A percentile compares a stretch with the other conserved stretches of the same genome.
Conservation (phyloP, 2,113 vertebrate genomes). For the Scatophagus argus region DNA sequence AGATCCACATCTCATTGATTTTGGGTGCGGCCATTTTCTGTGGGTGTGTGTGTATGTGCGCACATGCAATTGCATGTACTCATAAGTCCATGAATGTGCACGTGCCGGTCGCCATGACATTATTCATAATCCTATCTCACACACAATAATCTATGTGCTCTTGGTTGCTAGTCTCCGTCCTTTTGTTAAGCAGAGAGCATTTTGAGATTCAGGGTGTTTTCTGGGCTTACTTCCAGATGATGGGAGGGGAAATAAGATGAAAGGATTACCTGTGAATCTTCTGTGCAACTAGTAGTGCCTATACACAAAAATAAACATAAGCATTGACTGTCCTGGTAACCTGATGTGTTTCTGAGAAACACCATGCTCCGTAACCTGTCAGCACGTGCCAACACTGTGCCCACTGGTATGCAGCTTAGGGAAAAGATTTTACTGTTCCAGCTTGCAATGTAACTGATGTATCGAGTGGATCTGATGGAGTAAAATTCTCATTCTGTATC, state of each 20-base stretch:
- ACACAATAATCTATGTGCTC: constrained; percentile 6
- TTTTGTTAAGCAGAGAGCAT: constrained; percentile 66
- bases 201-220: constrained; percentile 85
- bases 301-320: constrained; percentile 61
- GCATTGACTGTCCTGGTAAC: constrained; percentile 57
- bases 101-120: neutral
- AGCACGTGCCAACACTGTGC: constrained; percentile 45
- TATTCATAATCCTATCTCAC: constrained; percentile 27
- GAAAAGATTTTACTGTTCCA: constrained; percentile 26
- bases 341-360: constrained; percentile 60
- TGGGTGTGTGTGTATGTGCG: neutral
- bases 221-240: constrained; percentile 50
- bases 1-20: neutral
- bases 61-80: too few species aligned
- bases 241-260: constrained; percentile 29
- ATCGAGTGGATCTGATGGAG: constrained; percentile 13
- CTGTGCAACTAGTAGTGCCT: constrained; percentile 29
- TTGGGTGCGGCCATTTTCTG: neutral
- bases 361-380: constrained; percentile 30
- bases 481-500: constrained; percentile 24
- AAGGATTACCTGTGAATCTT: constrained; percentile 59
- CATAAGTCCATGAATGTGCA: neutral
- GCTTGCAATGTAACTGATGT: constrained; percentile 23
- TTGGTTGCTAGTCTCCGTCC: neutral
- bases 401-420: constrained; percentile 21